Percentiles rank a stretch among this genome's conserved stretches.
These are phyloP conservation scores for Epinephelus malabaricus DNA, from an alignment of 2,797 vertebrate species.

Conservation along the genomic window DNA sequence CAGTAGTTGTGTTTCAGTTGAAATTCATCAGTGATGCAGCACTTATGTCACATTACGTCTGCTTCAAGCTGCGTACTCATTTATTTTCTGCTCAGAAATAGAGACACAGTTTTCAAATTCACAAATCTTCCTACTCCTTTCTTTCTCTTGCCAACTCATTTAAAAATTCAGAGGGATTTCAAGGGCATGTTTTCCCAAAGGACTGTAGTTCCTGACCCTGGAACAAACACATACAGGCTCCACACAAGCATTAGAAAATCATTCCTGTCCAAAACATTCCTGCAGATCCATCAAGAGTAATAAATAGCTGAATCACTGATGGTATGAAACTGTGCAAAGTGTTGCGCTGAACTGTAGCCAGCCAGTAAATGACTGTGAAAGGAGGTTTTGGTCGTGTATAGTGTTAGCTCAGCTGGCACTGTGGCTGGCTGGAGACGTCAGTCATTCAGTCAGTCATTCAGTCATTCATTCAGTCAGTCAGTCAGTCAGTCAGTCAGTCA, in stretches of 20 bases:
- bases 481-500: conserved; percentile 33
- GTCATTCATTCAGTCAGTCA: neutral
- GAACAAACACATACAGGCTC: conserved; percentile 11
- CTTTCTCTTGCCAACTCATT: neutral
- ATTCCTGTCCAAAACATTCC: conserved; percentile 46
- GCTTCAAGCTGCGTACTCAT: neutral
- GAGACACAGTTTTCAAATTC: neutral
- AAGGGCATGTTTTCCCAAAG: conserved; percentile 8
- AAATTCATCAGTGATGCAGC: neutral
- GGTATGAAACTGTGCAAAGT: conserved; percentile 17
- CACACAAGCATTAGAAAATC: conserved; percentile 1
- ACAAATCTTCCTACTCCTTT: neutral
- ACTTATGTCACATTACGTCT: neutral
- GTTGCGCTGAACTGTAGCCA: neutral
- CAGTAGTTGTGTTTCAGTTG: neutral
- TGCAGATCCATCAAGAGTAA: conserved; percentile 22
- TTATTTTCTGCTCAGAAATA: neutral
- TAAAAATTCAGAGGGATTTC: neutral
- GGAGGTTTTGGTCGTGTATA: conserved; percentile 15
- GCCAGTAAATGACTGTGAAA: conserved; percentile 17
- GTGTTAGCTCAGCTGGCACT: conserved; percentile 43
- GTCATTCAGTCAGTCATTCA: conserved; percentile 19
- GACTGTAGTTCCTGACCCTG: neutral
- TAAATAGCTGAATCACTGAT: conserved; percentile 50
- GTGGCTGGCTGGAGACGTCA: conserved; percentile 14